A percentile compares a stretch with the other conserved stretches of the same genome.
Conservation (phyloP, 2,113 vertebrate genomes). For the Phainopepla nitens region DNA sequence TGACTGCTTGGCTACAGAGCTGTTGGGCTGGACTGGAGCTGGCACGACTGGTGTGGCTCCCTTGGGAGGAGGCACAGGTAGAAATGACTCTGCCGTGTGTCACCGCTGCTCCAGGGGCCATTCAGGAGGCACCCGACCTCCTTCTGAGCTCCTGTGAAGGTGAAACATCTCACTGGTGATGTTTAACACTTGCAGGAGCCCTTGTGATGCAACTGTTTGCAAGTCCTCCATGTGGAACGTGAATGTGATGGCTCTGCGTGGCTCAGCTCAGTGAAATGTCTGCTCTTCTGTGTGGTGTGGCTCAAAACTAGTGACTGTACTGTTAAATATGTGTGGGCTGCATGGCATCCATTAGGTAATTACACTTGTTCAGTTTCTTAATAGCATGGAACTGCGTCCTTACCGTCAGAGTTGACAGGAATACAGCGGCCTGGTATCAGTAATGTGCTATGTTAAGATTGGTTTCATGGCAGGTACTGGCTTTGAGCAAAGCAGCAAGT, state of each 20-base stretch:
- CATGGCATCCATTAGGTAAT: neutral
- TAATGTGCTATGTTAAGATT: neutral
- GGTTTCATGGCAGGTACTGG: neutral
- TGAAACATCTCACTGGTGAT: neutral
- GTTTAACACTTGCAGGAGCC: neutral
- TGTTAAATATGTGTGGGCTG: neutral
- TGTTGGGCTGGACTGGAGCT: neutral
- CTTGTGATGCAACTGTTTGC: neutral
- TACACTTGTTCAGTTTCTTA: neutral
- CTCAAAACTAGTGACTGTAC: neutral
- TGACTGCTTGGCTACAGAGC: neutral
- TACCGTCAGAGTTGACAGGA: neutral
- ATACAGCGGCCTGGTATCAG: neutral
- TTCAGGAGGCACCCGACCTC: accelerated
- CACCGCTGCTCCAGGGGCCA: accelerated
- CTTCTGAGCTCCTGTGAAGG: neutral
- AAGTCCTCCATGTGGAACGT: accelerated
- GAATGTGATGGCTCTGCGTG: neutral
- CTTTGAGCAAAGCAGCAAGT: neutral
- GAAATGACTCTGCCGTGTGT: neutral
- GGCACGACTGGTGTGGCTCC: neutral
- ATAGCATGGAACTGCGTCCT: neutral
- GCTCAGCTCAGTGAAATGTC: neutral
- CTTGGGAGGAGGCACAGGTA: neutral
- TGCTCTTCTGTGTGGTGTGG: neutral